Conservation (phyloP, 2,797 vertebrate genomes). For the Enteromius trimaculatus region DNA sequence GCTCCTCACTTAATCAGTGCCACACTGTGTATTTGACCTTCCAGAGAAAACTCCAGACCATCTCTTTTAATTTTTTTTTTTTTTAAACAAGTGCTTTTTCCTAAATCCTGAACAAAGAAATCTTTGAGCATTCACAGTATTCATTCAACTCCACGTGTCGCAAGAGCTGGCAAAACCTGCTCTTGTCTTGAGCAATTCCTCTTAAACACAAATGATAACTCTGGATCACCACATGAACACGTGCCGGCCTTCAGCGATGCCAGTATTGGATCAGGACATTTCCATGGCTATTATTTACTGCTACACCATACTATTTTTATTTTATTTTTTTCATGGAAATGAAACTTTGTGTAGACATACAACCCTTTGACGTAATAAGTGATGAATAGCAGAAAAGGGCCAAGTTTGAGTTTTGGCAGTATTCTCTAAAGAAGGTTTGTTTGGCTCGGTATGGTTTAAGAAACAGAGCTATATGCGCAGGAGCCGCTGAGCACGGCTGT, state of each 20-base stretch:
- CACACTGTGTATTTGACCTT: not conserved
- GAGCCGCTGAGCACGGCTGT: slow-evolving; percentile 3
- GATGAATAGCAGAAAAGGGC: not conserved
- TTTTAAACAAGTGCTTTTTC: not conserved
- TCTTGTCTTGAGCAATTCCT: slow-evolving; percentile 41
- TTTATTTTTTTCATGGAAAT: not conserved
- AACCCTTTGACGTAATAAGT: not conserved
- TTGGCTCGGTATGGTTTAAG: not conserved
- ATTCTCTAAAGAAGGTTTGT: not conserved
- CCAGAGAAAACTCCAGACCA: not conserved
- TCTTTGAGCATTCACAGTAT: slow-evolving; percentile 14
- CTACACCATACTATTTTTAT: not conserved
- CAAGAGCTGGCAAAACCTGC: slow-evolving; percentile 27
- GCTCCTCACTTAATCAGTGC: not conserved
- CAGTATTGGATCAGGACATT: not conserved
- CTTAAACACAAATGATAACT: slow-evolving; percentile 27
- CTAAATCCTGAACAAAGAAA: slow-evolving; percentile 15
- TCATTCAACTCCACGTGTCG: slow-evolving; percentile 25
- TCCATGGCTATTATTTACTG: slow-evolving; percentile 20
- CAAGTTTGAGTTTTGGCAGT: not conserved
- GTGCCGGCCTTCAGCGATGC: not conserved
- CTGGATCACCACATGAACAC: slow-evolving; percentile 5
- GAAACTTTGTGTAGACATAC: not conserved
- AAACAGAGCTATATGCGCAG: not conserved
- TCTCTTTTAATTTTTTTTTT: not conserved